Evolutionary conservation across 2,888 invertebrate genomes (phyloP).

Genomic region (Thymelicus sylvestris): DNA sequence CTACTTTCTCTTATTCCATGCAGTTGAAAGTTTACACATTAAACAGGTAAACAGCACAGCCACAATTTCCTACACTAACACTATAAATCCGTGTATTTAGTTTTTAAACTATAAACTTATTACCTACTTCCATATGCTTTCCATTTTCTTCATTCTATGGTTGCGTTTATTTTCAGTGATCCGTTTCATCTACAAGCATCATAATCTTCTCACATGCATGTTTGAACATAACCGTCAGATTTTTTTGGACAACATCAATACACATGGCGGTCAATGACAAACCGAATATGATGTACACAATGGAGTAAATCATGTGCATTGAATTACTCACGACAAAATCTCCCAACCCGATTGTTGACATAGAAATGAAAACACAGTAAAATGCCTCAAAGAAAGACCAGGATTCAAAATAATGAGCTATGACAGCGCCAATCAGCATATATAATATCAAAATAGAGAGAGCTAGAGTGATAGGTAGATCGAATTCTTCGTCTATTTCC

Average conservation of each 20-base stretch:
- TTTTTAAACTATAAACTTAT: no score
- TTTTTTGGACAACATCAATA: constrained; percentile 95
- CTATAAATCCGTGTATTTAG: no score
- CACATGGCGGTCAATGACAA: constrained; percentile 98
- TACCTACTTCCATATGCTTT: no score
- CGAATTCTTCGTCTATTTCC: constrained; percentile 96
- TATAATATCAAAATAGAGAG: constrained; percentile 93
- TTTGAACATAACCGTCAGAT: not conserved
- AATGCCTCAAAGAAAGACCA: constrained; percentile 97
- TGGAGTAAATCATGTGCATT: constrained; percentile 94
- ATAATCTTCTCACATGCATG: not conserved
- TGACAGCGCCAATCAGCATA: constrained; percentile 94
- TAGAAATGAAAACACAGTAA: constrained; percentile 98
- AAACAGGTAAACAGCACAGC: no score
- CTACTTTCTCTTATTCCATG: no score
- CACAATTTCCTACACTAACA: no score
- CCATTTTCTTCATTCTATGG: no score
- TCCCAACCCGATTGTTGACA: constrained; percentile 99
- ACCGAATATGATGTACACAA: constrained; percentile 97
- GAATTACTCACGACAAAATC: constrained; percentile 96
- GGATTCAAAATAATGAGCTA: constrained; percentile 90
- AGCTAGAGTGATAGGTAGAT: constrained; percentile 96
- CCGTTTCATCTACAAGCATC: not conserved
- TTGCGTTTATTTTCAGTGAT: not conserved
- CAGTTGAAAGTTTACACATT: no score